Conservation (phyloP, 2,797 vertebrate genomes). For the Spea hammondii region DNA sequence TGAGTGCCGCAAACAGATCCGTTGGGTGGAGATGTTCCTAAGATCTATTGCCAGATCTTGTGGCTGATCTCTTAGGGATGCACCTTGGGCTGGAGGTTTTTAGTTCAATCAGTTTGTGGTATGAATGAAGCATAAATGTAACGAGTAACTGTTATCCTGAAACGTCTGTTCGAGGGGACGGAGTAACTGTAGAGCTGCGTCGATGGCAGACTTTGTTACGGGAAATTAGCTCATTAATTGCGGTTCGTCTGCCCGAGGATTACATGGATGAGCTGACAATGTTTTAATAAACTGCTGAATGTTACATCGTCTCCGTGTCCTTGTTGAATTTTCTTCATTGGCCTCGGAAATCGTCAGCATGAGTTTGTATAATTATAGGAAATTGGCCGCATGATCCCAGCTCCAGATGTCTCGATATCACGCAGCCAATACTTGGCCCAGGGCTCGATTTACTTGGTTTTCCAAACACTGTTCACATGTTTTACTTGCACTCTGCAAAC, state of each 20-base stretch:
- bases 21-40: no score
- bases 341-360: background rate
- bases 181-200: background rate
- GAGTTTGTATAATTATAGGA: constrained; percentile 29
- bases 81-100: no score
- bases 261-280: background rate
- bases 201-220: background rate
- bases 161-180: background rate
- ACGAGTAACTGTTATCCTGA: no score
- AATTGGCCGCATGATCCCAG: constrained; percentile 1
- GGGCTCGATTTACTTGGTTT: no score
- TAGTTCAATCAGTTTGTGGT: no score
- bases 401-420: constrained; percentile 23
- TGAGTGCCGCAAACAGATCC: no score
- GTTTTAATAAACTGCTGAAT: background rate
- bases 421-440: no score
- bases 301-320: background rate
- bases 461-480: no score
- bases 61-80: no score
- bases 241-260: background rate
- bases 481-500: no score
- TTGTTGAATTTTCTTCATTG: constrained; percentile 25
- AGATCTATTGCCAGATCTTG: no score
- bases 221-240: constrained; percentile 36
- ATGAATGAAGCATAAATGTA: no score